Evolutionary conservation across 2,888 invertebrate genomes (phyloP).

Genomic region (Hemaris fuciformis): DNA sequence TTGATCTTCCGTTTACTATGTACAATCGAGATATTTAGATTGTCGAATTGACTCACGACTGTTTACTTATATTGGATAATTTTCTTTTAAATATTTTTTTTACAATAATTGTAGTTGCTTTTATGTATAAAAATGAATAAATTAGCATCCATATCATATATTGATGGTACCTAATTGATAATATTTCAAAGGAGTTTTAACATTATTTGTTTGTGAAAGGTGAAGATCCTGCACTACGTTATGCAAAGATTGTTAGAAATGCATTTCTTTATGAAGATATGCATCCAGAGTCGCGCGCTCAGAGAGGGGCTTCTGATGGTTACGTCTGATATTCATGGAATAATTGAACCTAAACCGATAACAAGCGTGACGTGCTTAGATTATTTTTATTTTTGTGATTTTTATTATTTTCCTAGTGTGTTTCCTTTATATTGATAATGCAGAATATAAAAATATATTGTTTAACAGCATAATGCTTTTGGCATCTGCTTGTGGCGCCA

Average conservation of each 20-base stretch:
- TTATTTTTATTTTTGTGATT: neutral
- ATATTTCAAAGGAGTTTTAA: conserved; percentile 8
- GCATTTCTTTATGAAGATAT: conserved; percentile 10
- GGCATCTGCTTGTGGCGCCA: too few species aligned
- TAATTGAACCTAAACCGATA: neutral
- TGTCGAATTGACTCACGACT: conserved; percentile 17
- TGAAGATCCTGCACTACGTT: neutral
- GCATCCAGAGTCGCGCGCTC: neutral
- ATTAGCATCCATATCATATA: neutral
- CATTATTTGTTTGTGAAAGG: neutral
- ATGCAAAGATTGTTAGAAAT: conserved; percentile 7
- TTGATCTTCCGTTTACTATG: neutral
- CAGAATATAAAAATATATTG: neutral
- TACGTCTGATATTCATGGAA: neutral
- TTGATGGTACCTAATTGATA: conserved; percentile 27
- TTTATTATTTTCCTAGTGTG: neutral
- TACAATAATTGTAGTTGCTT: neutral
- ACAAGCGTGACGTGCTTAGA: too few species aligned
- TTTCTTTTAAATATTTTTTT: neutral
- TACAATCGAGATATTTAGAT: conserved; percentile 1
- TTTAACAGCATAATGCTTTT: neutral
- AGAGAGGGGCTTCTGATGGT: neutral
- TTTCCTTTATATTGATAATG: too few species aligned
- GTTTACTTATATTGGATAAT: conserved; percentile 15
- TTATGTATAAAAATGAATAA: neutral